A percentile compares a stretch with the other conserved stretches of the same genome.
Conservation (phyloP, 2,888 invertebrate genomes). For the Scrobipalpa costella region DNA sequence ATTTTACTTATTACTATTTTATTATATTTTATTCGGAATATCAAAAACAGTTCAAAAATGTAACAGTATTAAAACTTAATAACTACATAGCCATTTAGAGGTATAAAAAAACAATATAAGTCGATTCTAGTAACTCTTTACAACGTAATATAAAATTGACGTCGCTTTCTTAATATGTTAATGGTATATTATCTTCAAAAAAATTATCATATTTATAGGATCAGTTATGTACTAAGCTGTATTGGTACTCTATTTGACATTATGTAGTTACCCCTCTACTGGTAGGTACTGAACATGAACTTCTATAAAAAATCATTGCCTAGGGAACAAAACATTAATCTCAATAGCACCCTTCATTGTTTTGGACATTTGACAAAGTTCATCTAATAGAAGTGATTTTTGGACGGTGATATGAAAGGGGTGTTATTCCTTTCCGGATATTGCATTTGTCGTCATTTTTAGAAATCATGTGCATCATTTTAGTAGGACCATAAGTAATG, state of each 20-base stretch:
- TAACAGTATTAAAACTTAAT: too few species aligned
- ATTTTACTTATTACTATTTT: too few species aligned
- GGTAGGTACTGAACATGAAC: background rate
- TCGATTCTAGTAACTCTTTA: too few species aligned
- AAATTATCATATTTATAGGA: background rate
- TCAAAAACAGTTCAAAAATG: too few species aligned
- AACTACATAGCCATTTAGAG: too few species aligned
- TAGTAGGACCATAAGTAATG: background rate
- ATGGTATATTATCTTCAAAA: too few species aligned
- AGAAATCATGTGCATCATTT: background rate
- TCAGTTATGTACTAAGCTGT: background rate
- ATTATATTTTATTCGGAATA: too few species aligned
- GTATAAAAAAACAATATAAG: too few species aligned
- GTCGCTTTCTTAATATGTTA: too few species aligned
- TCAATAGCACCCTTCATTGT: conserved; percentile 42
- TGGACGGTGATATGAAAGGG: conserved; percentile 61
- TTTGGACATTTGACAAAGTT: conserved; percentile 64
- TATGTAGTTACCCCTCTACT: too few species aligned
- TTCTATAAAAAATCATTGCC: background rate
- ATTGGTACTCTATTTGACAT: too few species aligned
- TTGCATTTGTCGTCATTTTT: conserved; percentile 62
- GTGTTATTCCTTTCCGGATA: conserved; percentile 67
- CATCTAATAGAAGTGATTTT: conserved; percentile 63
- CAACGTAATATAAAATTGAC: too few species aligned
- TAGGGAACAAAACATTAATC: conserved; percentile 17